phyloP scores from a whole-genome alignment of 1,140 invertebrate species.

The fruit fly (Drosophila melanogaster) region DNA sequence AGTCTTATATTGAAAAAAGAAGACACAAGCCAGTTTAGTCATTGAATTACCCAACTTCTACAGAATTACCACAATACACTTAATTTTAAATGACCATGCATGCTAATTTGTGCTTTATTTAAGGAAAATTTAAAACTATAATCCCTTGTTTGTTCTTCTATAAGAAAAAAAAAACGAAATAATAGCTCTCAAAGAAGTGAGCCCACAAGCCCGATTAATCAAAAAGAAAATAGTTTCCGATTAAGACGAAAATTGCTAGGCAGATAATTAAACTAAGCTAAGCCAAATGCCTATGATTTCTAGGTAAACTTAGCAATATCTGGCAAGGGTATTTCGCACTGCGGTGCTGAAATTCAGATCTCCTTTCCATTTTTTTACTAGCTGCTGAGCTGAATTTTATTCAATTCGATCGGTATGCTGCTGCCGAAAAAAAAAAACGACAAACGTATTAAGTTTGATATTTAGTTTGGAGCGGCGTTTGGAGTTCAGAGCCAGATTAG shows the following conservation, averaged over 20 bases:
- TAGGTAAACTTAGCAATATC: background rate
- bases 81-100: too few relatives aligned
- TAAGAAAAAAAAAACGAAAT: background rate
- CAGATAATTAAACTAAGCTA: background rate
- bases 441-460: constrained; percentile 65
- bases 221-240: constrained; percentile 1
- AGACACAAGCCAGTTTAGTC: too few relatives aligned
- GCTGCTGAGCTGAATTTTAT: constrained; percentile 46
- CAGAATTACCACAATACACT: too few relatives aligned
- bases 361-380: constrained; percentile 34
- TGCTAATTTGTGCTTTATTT: too few relatives aligned
- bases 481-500: constrained; percentile 69
- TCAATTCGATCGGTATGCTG: constrained; percentile 58
- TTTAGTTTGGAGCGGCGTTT: constrained; percentile 56
- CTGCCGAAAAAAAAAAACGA: constrained; percentile 45
- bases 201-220: constrained; percentile 1
- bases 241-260: background rate
- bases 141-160: background rate
- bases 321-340: constrained; percentile 17
- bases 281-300: background rate
- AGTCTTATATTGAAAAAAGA: too few relatives aligned
- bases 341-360: constrained; percentile 3
- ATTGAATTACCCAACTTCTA: too few relatives aligned
- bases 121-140: too few relatives aligned
- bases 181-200: background rate